These are phyloP conservation scores for Omphaloscelis lunosa DNA, from an alignment of 2,888 invertebrate genomes.

Conservation along the genomic window DNA sequence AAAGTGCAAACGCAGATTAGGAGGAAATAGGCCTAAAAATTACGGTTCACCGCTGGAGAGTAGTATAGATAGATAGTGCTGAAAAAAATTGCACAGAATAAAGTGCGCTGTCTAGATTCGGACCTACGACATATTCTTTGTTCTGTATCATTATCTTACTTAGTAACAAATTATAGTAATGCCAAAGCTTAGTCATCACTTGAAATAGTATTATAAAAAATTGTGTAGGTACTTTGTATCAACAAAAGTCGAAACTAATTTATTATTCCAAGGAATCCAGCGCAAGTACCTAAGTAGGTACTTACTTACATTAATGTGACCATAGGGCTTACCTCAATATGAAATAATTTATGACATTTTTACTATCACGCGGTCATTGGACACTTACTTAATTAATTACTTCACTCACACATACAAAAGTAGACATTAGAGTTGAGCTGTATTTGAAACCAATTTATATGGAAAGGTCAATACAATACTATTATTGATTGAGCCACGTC, in stretches of 20 bases:
- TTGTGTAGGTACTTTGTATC: not conserved
- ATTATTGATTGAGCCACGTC: constrained; percentile 44
- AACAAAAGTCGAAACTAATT: constrained; percentile 7
- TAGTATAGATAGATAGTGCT: not conserved
- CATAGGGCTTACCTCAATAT: constrained; percentile 4
- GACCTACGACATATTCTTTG: not conserved
- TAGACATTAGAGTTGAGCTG: constrained; percentile 14
- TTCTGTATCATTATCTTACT: not conserved
- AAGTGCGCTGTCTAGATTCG: not conserved
- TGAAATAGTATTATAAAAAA: not conserved
- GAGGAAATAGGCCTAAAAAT: not conserved
- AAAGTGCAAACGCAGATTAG: too few relatives aligned
- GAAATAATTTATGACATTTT: constrained; percentile 28
- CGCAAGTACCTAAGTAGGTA: not conserved
- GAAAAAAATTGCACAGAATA: not conserved
- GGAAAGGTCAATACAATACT: constrained; percentile 44
- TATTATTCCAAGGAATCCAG: not conserved
- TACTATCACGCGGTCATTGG: constrained; percentile 3
- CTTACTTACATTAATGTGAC: constrained; percentile 22
- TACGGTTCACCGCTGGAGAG: too few relatives aligned
- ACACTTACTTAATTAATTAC: constrained; percentile 47
- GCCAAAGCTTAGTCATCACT: not conserved
- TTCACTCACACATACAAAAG: constrained; percentile 10
- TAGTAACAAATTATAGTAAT: not conserved
- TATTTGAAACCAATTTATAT: constrained; percentile 39